Conservation (phyloP, 2,888 invertebrate species). For the Nephrotoma appendiculata region DNA sequence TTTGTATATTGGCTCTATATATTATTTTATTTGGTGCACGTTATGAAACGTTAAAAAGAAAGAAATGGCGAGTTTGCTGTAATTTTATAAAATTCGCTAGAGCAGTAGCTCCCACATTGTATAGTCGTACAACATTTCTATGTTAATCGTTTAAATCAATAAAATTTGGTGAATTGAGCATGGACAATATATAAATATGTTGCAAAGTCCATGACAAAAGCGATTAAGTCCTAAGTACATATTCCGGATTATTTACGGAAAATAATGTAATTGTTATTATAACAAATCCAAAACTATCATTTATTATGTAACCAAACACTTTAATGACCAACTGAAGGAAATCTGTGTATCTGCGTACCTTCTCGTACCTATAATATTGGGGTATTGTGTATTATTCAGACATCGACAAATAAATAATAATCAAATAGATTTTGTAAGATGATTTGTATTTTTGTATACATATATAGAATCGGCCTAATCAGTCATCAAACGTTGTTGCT, state of each 20-base stretch:
- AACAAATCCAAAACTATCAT: neutral
- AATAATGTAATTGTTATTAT: neutral
- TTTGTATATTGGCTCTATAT: neutral
- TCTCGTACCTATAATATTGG: neutral
- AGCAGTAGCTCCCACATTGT: neutral
- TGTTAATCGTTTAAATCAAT: neutral
- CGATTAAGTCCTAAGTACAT: neutral
- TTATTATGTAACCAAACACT: conserved; percentile 2
- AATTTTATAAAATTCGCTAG: neutral
- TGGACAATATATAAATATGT: neutral
- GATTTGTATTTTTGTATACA: neutral
- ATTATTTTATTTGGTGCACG: neutral
- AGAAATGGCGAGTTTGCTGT: neutral
- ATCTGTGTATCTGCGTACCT: neutral
- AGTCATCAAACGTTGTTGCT: neutral
- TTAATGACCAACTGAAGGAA: conserved; percentile 1
- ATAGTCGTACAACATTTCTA: neutral
- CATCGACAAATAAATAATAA: neutral
- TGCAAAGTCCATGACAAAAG: neutral
- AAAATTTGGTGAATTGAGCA: neutral
- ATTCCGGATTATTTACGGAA: neutral
- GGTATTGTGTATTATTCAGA: neutral
- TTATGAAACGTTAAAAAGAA: neutral
- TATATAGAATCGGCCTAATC: neutral
- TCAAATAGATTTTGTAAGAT: neutral